Evolutionary conservation across 2,113 vertebrate species (phyloP).

Genomic region (Gavia stellata): DNA sequence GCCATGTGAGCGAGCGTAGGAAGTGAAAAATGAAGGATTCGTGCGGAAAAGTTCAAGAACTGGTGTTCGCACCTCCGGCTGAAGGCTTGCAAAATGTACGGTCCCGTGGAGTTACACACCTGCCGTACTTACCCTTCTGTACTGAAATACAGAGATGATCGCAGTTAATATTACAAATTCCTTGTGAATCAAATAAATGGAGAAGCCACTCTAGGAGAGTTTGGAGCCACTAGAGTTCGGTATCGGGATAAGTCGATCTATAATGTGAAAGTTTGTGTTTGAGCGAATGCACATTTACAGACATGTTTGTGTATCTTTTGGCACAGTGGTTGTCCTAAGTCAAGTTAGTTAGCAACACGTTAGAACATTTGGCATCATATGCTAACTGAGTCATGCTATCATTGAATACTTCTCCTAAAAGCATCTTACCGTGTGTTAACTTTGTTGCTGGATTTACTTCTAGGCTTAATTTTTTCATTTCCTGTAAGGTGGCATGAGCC

Average conservation of each 20-base stretch:
- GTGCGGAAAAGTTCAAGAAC: neutral
- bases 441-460: neutral
- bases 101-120: neutral
- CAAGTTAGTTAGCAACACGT: neutral
- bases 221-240: neutral
- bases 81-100: neutral
- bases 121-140: neutral
- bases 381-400: neutral
- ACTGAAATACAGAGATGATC: neutral
- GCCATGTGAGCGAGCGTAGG: neutral
- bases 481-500: neutral
- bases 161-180: neutral
- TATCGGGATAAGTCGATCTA: neutral
- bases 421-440: neutral
- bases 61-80: neutral
- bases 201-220: neutral
- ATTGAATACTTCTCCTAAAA: neutral
- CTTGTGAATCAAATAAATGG: neutral
- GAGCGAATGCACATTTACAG: neutral
- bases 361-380: neutral
- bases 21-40: neutral
- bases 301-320: neutral
- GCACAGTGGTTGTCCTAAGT: neutral
- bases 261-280: too few relatives aligned
- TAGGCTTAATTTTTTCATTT: neutral